Evolutionary conservation across 2,888 invertebrate genomes (phyloP), one percentile per base, ranked within the genome.

Genomic region (Eueremaeus valkanovi): DNA sequence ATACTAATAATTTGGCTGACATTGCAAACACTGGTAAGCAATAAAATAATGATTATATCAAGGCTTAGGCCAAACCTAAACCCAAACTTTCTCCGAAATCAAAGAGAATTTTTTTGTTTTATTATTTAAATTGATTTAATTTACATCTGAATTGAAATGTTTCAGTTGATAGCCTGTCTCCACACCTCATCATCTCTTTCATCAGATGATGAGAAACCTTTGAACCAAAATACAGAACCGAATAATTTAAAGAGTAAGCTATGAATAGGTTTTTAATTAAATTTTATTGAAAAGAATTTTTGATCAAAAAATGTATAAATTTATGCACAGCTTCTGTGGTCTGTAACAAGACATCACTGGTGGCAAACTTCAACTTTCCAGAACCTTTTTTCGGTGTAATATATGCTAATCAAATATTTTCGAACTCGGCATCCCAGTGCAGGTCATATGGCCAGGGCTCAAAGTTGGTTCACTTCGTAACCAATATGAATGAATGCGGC

Each of bases 381-480:
- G 79, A 80, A 18, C 79, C 81, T 13, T 91, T 91, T 84, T 89
- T 88, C 80, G 91, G 91, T 9, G 82, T 90, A 9, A 84, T 91
- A 42, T 91, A 90, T 81, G 89, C 90, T 78, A 72, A 75, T 72
- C 72, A 61, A 11, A 75, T 45, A 49, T 72, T 72, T 24, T 90
- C 89, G 83, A 90, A 90, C 80, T 91, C 90, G 82, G 88, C 90
- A 0, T 86, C 88, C 77, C 90, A 90, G 81, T 91, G 91, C 81
- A 85, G 87, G 36, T 84, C 87, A 16, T 86, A 87, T 81, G 90
- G 90, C 84, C 72, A 84, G 85, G 87, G 87, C 13, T 85, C 84
- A 72, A 81, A 83, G 75, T 83, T 85, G 61, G 82, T 87, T 36
- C 84, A 85, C 0, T 83, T 89, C 16, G 85, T 84, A 74, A 82